Conservation (phyloP, 1,140 invertebrate genomes). For the Saccostrea glomerata region DNA sequence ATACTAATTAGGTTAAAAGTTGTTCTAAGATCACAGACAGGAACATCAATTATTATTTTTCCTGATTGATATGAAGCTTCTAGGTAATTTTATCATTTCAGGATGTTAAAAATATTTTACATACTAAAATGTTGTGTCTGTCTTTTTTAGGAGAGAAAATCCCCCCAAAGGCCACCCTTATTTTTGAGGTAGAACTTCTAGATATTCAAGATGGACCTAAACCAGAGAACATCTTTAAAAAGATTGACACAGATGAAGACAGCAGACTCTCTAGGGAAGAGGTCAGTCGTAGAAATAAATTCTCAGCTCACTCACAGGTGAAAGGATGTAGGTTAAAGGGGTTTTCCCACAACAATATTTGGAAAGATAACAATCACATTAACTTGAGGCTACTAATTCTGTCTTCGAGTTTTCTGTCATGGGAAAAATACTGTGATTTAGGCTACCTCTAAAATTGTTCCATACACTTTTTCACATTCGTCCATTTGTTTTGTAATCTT, state of each 20-base stretch:
- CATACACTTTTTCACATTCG: too few species aligned
- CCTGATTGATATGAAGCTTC: background rate
- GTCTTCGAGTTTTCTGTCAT: too few species aligned
- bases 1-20: background rate
- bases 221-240: slow-evolving; percentile 96
- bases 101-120: too few species aligned
- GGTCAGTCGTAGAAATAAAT: slow-evolving; percentile 80
- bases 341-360: background rate
- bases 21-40: background rate
- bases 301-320: background rate
- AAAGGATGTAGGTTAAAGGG: background rate
- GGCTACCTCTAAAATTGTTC: too few species aligned
- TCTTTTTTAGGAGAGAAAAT: slow-evolving; percentile 88
- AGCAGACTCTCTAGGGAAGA: slow-evolving; percentile 95
- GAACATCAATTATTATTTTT: background rate
- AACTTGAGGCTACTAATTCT: too few species aligned
- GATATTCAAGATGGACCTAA: slow-evolving; percentile 93
- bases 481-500: too few species aligned
- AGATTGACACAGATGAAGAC: slow-evolving; percentile 94
- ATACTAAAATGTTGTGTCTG: slow-evolving; percentile 46
- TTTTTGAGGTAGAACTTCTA: slow-evolving; percentile 95
- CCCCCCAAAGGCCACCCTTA: slow-evolving; percentile 85
- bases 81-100: background rate
- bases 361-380: background rate
- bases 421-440: too few species aligned